Conservation (phyloP, 1,140 invertebrate species). For the Muscidifurax raptorellus region DNA sequence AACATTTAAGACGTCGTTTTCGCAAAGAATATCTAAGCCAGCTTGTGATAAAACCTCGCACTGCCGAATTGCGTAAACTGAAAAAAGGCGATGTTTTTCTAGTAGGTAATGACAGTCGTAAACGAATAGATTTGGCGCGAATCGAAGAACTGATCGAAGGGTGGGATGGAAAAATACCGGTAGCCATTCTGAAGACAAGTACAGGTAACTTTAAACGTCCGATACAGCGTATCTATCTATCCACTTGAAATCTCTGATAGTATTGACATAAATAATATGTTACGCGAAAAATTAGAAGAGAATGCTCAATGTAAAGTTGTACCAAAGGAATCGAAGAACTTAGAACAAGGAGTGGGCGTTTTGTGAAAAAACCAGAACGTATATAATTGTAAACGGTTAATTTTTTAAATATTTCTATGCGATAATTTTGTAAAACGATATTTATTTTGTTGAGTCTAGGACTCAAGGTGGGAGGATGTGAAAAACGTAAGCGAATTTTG, state of each 20-base stretch:
- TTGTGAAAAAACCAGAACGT: neutral
- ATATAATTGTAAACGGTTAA: neutral
- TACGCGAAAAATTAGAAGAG: too few relatives aligned
- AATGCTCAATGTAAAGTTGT: neutral
- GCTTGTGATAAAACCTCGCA: slow-evolving; percentile 15
- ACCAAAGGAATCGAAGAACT: neutral
- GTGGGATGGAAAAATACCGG: neutral
- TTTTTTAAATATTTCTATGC: neutral
- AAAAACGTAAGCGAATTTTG: neutral
- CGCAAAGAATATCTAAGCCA: slow-evolving; percentile 57
- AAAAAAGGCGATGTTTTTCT: slow-evolving; percentile 45
- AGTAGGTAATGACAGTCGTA: slow-evolving; percentile 42
- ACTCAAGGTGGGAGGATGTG: slow-evolving; percentile 29
- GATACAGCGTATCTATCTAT: slow-evolving; percentile 18
- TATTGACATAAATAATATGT: neutral
- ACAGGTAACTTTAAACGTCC: neutral
- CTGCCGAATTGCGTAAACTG: slow-evolving; percentile 12
- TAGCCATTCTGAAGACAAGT: neutral
- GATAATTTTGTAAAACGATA: neutral
- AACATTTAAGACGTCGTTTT: slow-evolving; percentile 55
- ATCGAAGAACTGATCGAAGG: neutral
- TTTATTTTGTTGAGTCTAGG: neutral
- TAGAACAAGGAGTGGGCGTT: neutral
- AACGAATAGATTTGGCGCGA: slow-evolving; percentile 17
- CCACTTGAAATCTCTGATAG: slow-evolving; percentile 16